A percentile compares a stretch with the other conserved stretches of the same genome.
Evolutionary conservation across 2,113 vertebrate species (phyloP).

Genomic region (Zosterops pallidus): DNA sequence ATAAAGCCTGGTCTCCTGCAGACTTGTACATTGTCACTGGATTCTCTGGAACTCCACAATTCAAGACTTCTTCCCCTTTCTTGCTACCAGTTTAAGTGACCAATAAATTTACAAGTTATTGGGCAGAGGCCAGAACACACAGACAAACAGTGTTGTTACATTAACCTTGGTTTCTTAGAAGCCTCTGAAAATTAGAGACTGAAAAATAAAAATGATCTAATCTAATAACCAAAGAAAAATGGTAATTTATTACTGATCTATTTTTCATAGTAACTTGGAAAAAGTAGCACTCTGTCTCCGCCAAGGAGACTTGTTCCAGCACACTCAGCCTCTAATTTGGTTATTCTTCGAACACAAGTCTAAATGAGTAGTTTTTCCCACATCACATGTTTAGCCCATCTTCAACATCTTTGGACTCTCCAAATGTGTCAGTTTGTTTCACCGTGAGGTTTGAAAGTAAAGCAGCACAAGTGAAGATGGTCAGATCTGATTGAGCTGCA

Average conservation of each 20-base stretch:
- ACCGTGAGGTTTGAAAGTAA: not conserved
- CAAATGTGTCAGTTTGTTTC: not conserved
- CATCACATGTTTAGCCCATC: rapidly evolving
- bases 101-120: not conserved
- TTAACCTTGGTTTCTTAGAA: not conserved
- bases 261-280: not conserved
- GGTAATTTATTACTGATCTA: not conserved
- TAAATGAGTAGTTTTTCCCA: not conserved
- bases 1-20: not conserved
- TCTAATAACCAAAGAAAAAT: not conserved
- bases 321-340: not conserved
- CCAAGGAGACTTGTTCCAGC: not conserved
- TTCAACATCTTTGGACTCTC: not conserved
- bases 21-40: not conserved
- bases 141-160: not conserved
- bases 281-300: not conserved
- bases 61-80: not conserved
- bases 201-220: not conserved
- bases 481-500: not conserved
- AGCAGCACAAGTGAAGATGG: not conserved
- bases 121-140: not conserved
- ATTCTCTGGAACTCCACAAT: not conserved
- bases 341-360: not conserved
- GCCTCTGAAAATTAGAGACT: not conserved
- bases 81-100: not conserved